Evolutionary conservation across 2,888 invertebrate genomes (phyloP).

Genomic region (Thera britannica): DNA sequence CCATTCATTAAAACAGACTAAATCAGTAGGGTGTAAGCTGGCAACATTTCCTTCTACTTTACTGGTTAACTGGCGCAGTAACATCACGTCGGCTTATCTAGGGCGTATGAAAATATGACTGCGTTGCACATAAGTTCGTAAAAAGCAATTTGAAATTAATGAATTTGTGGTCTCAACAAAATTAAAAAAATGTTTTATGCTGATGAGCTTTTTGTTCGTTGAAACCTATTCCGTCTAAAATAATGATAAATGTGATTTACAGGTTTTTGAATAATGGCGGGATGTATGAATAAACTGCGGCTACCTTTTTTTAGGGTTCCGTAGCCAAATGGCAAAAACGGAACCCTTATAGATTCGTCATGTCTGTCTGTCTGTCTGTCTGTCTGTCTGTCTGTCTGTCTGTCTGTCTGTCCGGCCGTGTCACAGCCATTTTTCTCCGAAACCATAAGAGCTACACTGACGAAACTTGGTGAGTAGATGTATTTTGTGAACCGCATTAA

Average conservation of each 20-base stretch:
- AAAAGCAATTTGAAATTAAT: slow-evolving; percentile 25
- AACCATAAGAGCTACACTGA: too few relatives aligned
- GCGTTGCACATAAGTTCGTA: slow-evolving; percentile 1
- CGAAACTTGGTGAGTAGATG: too few relatives aligned
- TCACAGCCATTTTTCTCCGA: too few relatives aligned
- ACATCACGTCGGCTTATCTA: slow-evolving; percentile 59
- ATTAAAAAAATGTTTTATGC: slow-evolving; percentile 14
- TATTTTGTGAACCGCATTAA: too few relatives aligned
- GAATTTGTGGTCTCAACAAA: slow-evolving; percentile 23
- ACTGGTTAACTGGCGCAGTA: slow-evolving; percentile 48
- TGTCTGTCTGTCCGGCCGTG: too few relatives aligned
- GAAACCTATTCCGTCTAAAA: background rate
- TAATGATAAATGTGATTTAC: background rate
- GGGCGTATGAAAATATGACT: slow-evolving; percentile 54
- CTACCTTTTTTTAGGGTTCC: background rate
- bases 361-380: too few relatives aligned
- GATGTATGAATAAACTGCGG: background rate
- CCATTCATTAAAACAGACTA: background rate
- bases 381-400: too few relatives aligned
- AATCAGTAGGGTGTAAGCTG: background rate
- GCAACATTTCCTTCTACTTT: slow-evolving; percentile 24
- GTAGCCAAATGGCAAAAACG: too few relatives aligned
- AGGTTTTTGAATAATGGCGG: background rate
- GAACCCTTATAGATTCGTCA: too few relatives aligned
- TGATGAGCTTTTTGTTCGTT: slow-evolving; percentile 20